Conservation (phyloP, 1,140 invertebrate species). For the Drusus annulatus region DNA sequence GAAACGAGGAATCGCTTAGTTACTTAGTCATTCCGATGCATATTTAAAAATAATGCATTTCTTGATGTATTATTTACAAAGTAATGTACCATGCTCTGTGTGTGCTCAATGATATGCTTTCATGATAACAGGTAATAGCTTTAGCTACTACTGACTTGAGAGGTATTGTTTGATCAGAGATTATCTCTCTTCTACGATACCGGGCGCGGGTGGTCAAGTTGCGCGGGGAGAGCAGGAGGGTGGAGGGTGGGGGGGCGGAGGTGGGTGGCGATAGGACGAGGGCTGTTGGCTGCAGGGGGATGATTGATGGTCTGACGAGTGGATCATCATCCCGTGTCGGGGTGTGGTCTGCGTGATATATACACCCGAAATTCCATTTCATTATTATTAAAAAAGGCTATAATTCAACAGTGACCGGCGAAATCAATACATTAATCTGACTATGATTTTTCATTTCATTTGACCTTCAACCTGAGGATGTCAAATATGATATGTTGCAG, state of each 20-base stretch:
- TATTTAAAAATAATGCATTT: background rate
- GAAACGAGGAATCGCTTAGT: background rate
- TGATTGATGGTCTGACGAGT: constrained; percentile 49
- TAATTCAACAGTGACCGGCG: background rate
- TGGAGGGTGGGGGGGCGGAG: background rate
- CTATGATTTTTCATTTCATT: constrained; percentile 14
- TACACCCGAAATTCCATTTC: constrained; percentile 40
- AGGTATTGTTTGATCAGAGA: no score
- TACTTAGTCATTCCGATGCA: constrained; percentile 15
- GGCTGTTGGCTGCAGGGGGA: constrained; percentile 44
- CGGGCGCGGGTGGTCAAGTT: constrained; percentile 13
- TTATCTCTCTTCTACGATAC: background rate
- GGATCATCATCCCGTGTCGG: constrained; percentile 47
- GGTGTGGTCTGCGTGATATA: constrained; percentile 36
- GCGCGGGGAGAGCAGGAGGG: background rate
- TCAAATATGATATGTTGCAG: constrained; percentile 63
- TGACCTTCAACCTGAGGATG: background rate
- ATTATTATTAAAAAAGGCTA: constrained; percentile 33
- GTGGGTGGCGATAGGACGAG: background rate
- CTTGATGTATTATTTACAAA: constrained; percentile 7
- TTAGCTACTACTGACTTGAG: no score
- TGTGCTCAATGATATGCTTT: background rate
- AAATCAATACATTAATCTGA: constrained; percentile 16
- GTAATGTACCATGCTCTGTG: constrained; percentile 28
- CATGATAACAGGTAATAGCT: no score